Conservation (phyloP, 2,888 invertebrate species). For the Eurytoma californica region DNA sequence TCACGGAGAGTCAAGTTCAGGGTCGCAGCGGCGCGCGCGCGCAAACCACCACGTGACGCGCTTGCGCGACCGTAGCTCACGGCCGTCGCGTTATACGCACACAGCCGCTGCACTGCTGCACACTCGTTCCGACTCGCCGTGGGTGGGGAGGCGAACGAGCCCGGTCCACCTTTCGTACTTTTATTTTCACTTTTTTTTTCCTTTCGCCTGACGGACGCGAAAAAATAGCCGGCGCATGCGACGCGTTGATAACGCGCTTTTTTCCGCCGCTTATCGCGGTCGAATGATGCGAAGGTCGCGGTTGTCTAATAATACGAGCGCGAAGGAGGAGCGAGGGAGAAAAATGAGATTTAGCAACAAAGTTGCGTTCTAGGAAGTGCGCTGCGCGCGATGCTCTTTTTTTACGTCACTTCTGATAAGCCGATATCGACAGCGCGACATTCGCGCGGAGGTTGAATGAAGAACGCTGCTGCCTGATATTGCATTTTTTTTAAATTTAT, state of each 20-base stretch:
- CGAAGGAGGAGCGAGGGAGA: neutral
- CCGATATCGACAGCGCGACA: too few relatives aligned
- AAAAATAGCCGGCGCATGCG: neutral
- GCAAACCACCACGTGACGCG: slow-evolving; percentile 26
- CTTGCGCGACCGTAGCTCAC: slow-evolving; percentile 16
- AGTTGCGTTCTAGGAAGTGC: slow-evolving; percentile 19
- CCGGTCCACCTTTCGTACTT: slow-evolving; percentile 8
- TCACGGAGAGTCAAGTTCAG: slow-evolving; percentile 56
- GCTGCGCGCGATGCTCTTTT: neutral
- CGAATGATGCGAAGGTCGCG: slow-evolving; percentile 35
- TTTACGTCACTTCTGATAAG: too few relatives aligned
- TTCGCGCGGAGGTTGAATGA: too few relatives aligned
- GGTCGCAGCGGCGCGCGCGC: slow-evolving; percentile 28
- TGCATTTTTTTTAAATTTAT: too few relatives aligned
- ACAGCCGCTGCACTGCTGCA: neutral
- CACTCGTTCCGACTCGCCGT: too few relatives aligned
- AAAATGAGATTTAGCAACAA: slow-evolving; percentile 16
- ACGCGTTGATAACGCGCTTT: slow-evolving; percentile 47
- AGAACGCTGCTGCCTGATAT: too few relatives aligned
- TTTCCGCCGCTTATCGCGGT: neutral
- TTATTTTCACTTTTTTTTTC: too few relatives aligned
- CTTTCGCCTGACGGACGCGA: neutral
- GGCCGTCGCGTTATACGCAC: slow-evolving; percentile 19
- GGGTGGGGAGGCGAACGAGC: neutral
- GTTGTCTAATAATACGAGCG: slow-evolving; percentile 41